Percentiles rank a stretch among this genome's conserved stretches.
Conservation (phyloP, 2,888 invertebrate species). For the Lutraria lutraria region DNA sequence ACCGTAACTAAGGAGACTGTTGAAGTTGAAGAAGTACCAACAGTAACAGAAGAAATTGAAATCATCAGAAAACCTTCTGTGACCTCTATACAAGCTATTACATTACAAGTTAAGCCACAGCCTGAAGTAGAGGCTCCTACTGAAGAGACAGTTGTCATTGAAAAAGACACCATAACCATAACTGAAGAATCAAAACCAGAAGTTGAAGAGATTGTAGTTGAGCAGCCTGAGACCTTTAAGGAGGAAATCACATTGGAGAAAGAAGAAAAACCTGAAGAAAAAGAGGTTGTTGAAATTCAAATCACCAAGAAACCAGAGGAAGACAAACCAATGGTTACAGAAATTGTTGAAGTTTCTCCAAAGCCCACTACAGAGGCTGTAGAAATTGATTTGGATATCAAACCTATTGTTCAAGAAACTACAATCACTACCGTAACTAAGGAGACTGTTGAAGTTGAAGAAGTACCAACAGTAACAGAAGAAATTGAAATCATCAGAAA, state of each 20-base stretch:
- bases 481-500: conserved; percentile 50
- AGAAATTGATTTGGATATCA: conserved; percentile 34
- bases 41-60: conserved; percentile 41
- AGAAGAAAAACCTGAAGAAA: conserved; percentile 56
- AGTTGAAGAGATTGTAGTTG: background rate
- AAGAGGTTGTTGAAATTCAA: conserved; percentile 28
- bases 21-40: conserved; percentile 33
- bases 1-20: conserved; percentile 30
- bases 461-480: conserved; percentile 45
- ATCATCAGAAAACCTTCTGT: conserved; percentile 50
- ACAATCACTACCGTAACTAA: conserved; percentile 25
- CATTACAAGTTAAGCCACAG: conserved; percentile 63
- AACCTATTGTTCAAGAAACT: conserved; percentile 26
- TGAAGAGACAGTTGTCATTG: conserved; percentile 68
- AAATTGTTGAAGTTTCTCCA: conserved; percentile 56
- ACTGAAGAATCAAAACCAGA: conserved; percentile 33
- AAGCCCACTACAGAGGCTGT: conserved; percentile 41
- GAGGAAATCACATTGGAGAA: conserved; percentile 51
- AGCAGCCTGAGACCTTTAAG: conserved; percentile 8
- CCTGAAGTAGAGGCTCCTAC: conserved; percentile 43
- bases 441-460: conserved; percentile 37
- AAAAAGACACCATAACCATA: conserved; percentile 65
- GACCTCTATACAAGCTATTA: conserved; percentile 47
- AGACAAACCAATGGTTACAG: conserved; percentile 5
- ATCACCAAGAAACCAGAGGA: conserved; percentile 36